A percentile compares a stretch with the other conserved stretches of the same genome.
Evolutionary conservation across 2,797 vertebrate genomes (phyloP).

Genomic region (Adrianichthys oophorus): DNA sequence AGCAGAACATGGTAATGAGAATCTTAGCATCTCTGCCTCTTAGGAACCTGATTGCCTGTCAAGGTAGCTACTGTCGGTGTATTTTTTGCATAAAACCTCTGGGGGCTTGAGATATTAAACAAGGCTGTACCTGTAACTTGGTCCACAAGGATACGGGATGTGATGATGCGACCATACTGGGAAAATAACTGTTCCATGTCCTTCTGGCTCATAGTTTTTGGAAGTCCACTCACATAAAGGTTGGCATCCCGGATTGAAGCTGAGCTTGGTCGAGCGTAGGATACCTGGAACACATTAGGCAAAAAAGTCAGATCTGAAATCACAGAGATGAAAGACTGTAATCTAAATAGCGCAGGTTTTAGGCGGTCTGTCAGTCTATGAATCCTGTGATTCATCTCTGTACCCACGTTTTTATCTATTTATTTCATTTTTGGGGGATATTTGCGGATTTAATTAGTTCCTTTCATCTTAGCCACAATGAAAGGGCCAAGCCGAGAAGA

Average conservation of each 20-base stretch:
- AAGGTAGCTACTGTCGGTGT: neutral
- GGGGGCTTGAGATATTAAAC: conserved; percentile 33
- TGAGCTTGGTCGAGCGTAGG: conserved; percentile 92
- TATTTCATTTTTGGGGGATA: conserved; percentile 21
- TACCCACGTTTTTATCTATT: conserved; percentile 23
- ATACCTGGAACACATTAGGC: conserved; percentile 77
- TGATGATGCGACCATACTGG: conserved; percentile 95
- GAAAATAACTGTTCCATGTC: conserved; percentile 98
- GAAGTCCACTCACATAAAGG: conserved; percentile 94
- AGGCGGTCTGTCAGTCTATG: conserved; percentile 2
- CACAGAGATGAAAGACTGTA: conserved; percentile 1
- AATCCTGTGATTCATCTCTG: conserved; percentile 20
- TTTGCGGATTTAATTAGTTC: conserved; percentile 48
- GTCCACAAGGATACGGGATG: conserved; percentile 94
- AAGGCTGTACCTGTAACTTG: conserved; percentile 85
- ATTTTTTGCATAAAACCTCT: neutral
- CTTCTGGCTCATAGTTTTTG: conserved; percentile 96
- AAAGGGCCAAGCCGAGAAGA: conserved; percentile 21
- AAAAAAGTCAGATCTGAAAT: conserved; percentile 14
- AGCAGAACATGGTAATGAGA: conserved; percentile 60
- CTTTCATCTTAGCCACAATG: conserved; percentile 34
- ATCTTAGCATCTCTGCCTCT: conserved; percentile 47
- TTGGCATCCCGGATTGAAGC: conserved; percentile 96
- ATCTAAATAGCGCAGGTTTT: neutral
- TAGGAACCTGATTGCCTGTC: neutral